Conservation (phyloP, 2,797 vertebrate genomes). For the Silurus lanzhouensis region DNA sequence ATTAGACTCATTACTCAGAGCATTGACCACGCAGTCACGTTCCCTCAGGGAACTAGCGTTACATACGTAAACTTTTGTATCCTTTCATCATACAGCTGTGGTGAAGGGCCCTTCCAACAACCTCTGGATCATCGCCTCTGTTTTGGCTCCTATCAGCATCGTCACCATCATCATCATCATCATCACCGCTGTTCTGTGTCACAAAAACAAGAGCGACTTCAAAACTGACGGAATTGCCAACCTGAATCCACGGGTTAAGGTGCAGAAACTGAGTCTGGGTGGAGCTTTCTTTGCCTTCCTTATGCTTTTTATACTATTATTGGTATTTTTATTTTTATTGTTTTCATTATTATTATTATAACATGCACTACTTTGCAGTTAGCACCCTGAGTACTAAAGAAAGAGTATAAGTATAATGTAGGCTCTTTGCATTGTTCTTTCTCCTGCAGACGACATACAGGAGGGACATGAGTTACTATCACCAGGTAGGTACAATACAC, state of each 20-base stretch:
- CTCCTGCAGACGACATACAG: slow-evolving; percentile 74
- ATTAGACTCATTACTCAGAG: no score
- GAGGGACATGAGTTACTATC: slow-evolving; percentile 75
- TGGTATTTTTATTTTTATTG: neutral
- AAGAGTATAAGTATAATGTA: neutral
- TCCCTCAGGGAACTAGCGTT: no score
- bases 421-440: slow-evolving; percentile 45
- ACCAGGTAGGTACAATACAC: slow-evolving; percentile 71
- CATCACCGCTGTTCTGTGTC: slow-evolving; percentile 94
- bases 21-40: no score
- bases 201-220: slow-evolving; percentile 97
- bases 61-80: no score
- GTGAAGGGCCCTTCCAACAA: slow-evolving; percentile 97
- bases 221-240: slow-evolving; percentile 92
- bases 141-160: slow-evolving; percentile 91
- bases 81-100: slow-evolving; percentile 77
- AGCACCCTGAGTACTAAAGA: neutral
- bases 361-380: slow-evolving; percentile 18
- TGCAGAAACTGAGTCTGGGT: slow-evolving; percentile 52
- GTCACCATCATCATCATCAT: slow-evolving; percentile 96
- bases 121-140: slow-evolving; percentile 96
- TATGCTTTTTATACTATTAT: neutral
- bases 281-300: neutral
- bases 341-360: neutral
- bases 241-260: slow-evolving; percentile 93